Evolutionary conservation across 2,113 vertebrate genomes (phyloP).

Genomic region (Enhydra lutris): DNA sequence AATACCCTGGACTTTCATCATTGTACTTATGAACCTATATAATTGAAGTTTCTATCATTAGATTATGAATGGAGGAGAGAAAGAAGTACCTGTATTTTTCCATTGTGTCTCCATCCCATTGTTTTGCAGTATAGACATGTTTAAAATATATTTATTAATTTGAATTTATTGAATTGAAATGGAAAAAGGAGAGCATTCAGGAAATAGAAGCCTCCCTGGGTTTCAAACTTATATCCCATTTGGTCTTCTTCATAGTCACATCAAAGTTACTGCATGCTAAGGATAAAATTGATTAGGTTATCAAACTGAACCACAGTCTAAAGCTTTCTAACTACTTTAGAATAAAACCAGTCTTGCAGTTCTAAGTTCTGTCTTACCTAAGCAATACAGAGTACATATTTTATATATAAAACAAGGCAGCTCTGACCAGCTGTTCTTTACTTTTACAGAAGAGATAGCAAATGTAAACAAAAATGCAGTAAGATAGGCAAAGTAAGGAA

Average conservation of each 20-base stretch:
- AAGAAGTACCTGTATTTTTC: background rate
- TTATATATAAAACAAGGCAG: background rate
- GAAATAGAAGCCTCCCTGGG: background rate
- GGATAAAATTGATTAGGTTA: background rate
- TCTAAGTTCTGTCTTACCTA: constrained; percentile 30
- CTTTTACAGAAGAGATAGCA: background rate
- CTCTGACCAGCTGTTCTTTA: background rate
- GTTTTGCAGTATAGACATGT: background rate
- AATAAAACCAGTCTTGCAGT: constrained; percentile 6
- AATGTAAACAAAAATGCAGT: constrained; percentile 4
- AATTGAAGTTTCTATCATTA: background rate
- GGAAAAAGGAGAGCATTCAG: background rate
- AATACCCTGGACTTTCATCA: background rate
- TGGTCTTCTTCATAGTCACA: background rate
- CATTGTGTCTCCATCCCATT: background rate
- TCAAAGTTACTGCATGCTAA: background rate
- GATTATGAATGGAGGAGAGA: background rate
- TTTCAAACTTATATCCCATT: background rate
- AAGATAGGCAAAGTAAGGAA: constrained; percentile 26
- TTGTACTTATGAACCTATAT: background rate
- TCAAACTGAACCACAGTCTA: background rate
- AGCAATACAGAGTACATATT: constrained; percentile 7
- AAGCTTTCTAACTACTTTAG: constrained; percentile 8
- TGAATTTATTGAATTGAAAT: background rate
- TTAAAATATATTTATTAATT: background rate